A percentile compares a stretch with the other conserved stretches of the same genome.
These are phyloP conservation scores for Pyrocephalus nanus DNA, from an alignment of 2,797 vertebrate species.

Conservation along the genomic window DNA sequence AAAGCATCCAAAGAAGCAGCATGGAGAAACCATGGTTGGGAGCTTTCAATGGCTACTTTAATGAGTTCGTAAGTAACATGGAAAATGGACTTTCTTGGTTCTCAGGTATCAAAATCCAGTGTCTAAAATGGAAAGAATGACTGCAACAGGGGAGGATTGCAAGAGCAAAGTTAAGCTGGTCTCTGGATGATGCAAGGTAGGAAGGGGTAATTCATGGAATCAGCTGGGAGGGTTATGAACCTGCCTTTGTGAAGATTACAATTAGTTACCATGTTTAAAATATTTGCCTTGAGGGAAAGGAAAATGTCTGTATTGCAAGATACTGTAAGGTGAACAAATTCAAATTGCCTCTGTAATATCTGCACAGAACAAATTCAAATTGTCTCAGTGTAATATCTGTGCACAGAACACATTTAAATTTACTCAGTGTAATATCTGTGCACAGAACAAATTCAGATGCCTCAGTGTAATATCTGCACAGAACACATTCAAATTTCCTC, in stretches of 20 bases:
- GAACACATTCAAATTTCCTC: neutral
- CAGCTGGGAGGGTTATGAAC: neutral
- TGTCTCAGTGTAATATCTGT: neutral
- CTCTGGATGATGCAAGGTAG: neutral
- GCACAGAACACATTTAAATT: neutral
- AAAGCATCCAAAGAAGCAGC: neutral
- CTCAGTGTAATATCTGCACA: neutral
- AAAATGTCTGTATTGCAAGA: neutral
- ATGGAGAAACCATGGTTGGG: neutral
- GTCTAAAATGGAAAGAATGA: neutral
- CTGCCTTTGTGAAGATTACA: neutral
- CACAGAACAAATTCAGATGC: neutral
- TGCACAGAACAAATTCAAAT: neutral
- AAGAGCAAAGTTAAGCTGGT: neutral
- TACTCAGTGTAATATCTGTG: neutral
- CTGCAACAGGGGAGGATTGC: neutral
- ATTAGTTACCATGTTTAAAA: neutral
- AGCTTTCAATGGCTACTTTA: neutral
- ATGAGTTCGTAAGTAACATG: neutral
- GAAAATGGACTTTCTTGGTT: neutral
- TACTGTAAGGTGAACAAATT: neutral
- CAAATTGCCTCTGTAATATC: neutral
- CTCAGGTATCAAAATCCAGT: neutral
- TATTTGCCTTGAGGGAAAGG: neutral
- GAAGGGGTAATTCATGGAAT: neutral